Conservation (phyloP, 2,113 vertebrate genomes). For the Melanostigma gelatinosum region DNA sequence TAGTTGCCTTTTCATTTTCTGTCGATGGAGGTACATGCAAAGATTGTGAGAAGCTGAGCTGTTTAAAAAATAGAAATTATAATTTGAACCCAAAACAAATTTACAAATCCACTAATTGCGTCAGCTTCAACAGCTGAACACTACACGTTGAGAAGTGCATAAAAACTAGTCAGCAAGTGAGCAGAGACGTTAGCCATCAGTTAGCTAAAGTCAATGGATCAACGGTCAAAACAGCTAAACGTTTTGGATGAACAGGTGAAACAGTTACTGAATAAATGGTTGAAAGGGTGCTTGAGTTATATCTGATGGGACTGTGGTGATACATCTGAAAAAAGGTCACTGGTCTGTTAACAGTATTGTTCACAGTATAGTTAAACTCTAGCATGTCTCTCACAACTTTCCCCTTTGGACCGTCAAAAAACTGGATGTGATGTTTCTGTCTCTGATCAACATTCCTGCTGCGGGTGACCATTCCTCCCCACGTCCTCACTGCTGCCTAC, state of each 20-base stretch:
- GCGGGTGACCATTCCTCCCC: not conserved
- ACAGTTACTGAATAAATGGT: not conserved
- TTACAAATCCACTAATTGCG: not conserved
- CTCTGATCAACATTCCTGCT: not conserved
- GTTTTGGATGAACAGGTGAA: not conserved
- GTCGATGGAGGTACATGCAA: not conserved
- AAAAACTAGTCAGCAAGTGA: not conserved
- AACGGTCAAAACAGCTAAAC: not conserved
- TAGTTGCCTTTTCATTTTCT: too few species aligned
- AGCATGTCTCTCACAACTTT: not conserved
- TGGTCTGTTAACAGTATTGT: not conserved
- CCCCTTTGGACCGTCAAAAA: not conserved
- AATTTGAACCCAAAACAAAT: not conserved
- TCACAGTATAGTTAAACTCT: not conserved
- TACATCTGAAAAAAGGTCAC: not conserved
- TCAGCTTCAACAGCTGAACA: not conserved
- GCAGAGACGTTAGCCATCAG: not conserved
- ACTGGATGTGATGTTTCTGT: not conserved
- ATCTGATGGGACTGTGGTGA: not conserved
- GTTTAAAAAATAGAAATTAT: too few species aligned
- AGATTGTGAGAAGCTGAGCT: not conserved
- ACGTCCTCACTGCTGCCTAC: conserved; percentile 66
- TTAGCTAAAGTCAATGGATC: not conserved
- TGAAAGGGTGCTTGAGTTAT: not conserved
- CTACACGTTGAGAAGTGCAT: not conserved